These are phyloP conservation scores for Axis porcinus DNA, from an alignment of 2,113 vertebrate genomes.

Conservation along the genomic window DNA sequence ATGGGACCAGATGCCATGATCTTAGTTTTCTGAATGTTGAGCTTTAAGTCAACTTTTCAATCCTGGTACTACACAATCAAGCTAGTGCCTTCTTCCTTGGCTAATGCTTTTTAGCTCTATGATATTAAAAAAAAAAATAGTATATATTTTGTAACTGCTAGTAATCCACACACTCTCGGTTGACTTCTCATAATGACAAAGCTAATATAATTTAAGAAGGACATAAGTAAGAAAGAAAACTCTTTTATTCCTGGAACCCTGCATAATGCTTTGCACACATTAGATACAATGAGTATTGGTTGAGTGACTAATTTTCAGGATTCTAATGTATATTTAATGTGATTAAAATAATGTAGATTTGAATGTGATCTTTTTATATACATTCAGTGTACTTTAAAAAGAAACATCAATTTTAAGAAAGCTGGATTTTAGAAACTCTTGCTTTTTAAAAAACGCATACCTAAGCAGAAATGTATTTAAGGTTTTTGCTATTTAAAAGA, in stretches of 20 bases:
- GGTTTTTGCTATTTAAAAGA: conserved; percentile 36
- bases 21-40: background rate
- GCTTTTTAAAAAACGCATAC: background rate
- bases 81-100: background rate
- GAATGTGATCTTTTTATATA: background rate
- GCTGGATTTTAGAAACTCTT: background rate
- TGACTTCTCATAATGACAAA: background rate
- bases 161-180: background rate
- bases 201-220: background rate
- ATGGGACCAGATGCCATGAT: background rate
- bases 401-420: conserved; percentile 1
- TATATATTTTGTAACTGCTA: background rate
- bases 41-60: background rate
- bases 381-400: background rate
- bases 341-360: background rate
- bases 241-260: background rate
- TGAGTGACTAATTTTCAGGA: background rate
- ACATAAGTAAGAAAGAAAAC: background rate
- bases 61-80: background rate
- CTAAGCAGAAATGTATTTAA: conserved; percentile 19
- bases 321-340: background rate
- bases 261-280: background rate
- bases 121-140: background rate
- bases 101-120: background rate
- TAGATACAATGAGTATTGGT: background rate